A percentile compares a stretch with the other conserved stretches of the same genome.
phyloP scores from a whole-genome alignment of 2,888 invertebrate genomes.

The Plebejus melissa region DNA sequence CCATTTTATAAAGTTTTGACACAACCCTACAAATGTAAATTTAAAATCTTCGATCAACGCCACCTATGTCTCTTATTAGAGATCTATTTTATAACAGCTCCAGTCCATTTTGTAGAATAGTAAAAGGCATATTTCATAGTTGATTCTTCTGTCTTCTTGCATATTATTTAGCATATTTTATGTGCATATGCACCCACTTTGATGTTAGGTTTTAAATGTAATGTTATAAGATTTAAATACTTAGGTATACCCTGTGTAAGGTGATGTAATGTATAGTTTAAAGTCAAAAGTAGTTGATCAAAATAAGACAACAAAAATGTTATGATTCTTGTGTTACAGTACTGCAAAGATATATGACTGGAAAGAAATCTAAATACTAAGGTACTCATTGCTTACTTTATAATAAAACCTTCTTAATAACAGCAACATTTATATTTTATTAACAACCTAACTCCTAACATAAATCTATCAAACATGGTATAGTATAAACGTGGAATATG shows the following conservation, averaged over 20 bases:
- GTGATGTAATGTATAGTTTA: not conserved
- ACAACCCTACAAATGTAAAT: not conserved
- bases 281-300: not conserved
- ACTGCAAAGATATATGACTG: not conserved
- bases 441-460: too few relatives aligned
- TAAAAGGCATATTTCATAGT: not conserved
- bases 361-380: not conserved
- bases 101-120: not conserved
- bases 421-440: too few relatives aligned
- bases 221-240: not conserved
- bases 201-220: not conserved
- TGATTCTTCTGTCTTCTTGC: not conserved
- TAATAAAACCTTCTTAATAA: too few relatives aligned
- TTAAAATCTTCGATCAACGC: not conserved
- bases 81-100: not conserved
- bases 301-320: not conserved
- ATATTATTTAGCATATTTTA: not conserved
- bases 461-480: not conserved
- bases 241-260: not conserved
- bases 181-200: conserved; percentile 2
- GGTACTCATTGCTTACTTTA: too few relatives aligned
- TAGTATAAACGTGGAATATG: not conserved
- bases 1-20: not conserved
- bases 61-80: not conserved
- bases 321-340: not conserved